Percentiles rank a stretch among this genome's conserved stretches.
phyloP scores from a whole-genome alignment of 2,113 vertebrate species.

The Apeltes quadracus region DNA sequence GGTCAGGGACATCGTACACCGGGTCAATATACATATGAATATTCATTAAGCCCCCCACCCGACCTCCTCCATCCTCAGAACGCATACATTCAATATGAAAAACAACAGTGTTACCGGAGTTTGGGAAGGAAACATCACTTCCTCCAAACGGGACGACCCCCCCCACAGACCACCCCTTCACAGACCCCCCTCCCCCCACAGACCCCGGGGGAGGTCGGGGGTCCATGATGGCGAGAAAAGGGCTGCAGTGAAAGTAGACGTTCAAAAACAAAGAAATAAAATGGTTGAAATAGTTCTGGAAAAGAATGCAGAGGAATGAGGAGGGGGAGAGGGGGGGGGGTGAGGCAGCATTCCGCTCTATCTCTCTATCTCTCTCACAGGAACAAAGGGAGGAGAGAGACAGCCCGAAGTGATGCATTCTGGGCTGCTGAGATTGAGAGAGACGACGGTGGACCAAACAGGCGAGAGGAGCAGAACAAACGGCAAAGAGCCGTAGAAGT shows the following conservation, averaged over 20 bases:
- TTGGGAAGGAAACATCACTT: slow-evolving; percentile 36
- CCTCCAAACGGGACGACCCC: slow-evolving; percentile 38
- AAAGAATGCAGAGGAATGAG: slow-evolving; percentile 45
- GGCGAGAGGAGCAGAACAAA: slow-evolving; percentile 43
- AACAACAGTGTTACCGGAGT: slow-evolving; percentile 71
- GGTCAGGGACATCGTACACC: slow-evolving; percentile 43
- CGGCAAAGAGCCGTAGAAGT: slow-evolving; percentile 34
- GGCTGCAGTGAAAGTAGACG: slow-evolving; percentile 41
- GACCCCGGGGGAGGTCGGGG: slow-evolving; percentile 65
- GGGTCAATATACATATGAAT: slow-evolving; percentile 59
- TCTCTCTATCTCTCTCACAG: slow-evolving; percentile 23
- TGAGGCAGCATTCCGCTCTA: slow-evolving; percentile 24
- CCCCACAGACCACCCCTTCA: no score
- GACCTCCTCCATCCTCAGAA: slow-evolving; percentile 19
- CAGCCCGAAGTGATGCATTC: slow-evolving; percentile 34
- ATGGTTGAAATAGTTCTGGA: slow-evolving; percentile 37
- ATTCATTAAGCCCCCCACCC: slow-evolving; percentile 37
- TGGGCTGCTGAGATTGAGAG: slow-evolving; percentile 14
- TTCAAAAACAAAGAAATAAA: slow-evolving; percentile 32
- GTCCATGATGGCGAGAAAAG: slow-evolving; percentile 46
- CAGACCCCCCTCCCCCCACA: background rate
- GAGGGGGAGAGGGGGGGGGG: background rate
- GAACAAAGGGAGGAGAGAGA: slow-evolving; percentile 17
- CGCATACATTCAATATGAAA: slow-evolving; percentile 76
- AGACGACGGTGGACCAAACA: slow-evolving; percentile 16